These are phyloP conservation scores for Chaenogobius annularis DNA, from an alignment of 2,113 vertebrate species.

Conservation along the genomic window DNA sequence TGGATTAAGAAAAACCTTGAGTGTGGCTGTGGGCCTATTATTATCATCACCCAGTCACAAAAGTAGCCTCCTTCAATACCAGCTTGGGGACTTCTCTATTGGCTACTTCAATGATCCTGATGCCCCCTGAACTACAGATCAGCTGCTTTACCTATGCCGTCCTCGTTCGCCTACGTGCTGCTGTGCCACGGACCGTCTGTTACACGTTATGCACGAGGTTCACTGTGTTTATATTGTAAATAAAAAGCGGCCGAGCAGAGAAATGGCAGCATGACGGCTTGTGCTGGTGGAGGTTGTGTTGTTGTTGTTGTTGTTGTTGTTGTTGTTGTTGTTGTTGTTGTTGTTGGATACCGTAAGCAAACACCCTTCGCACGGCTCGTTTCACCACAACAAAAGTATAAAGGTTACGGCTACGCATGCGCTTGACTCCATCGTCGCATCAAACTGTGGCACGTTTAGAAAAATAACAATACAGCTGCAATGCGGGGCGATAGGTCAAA, in stretches of 20 bases:
- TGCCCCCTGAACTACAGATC: neutral
- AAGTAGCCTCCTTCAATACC: neutral
- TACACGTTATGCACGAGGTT: neutral
- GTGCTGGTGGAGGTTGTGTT: neutral
- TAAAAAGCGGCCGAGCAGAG: conserved; percentile 10
- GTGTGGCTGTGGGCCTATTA: neutral
- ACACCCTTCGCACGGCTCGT: conserved; percentile 2
- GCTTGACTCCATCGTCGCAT: neutral
- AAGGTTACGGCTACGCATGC: conserved; percentile 3
- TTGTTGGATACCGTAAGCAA: conserved; percentile 2
- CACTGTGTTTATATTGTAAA: neutral
- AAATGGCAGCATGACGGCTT: neutral
- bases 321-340: too few species aligned
- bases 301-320: too few species aligned
- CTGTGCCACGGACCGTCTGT: neutral
- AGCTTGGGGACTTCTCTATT: neutral
- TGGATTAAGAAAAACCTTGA: conserved; percentile 56
- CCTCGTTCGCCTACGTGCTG: conserved; percentile 6
- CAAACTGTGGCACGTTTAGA: neutral
- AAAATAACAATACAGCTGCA: neutral
- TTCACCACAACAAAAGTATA: conserved; percentile 10
- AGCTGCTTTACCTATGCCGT: neutral
- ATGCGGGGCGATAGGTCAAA: too few species aligned
- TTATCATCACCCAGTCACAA: neutral
- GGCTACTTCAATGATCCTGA: neutral